These are phyloP conservation scores for Cyprinus carpio DNA, from an alignment of 2,113 vertebrate genomes.

Conservation along the genomic window DNA sequence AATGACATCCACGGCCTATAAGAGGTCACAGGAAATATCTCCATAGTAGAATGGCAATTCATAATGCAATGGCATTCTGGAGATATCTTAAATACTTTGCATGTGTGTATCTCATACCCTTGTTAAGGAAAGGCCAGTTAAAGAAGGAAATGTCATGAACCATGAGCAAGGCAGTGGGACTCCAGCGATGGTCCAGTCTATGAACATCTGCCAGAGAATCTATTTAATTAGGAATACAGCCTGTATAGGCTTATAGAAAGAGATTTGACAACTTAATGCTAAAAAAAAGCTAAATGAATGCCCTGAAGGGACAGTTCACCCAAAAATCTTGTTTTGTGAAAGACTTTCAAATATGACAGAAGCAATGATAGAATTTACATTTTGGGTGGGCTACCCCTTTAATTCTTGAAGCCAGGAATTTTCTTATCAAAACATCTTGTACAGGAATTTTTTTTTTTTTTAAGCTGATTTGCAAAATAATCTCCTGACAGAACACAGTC, in stretches of 20 bases:
- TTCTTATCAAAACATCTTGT: not conserved
- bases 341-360: too few relatives aligned
- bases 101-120: not conserved
- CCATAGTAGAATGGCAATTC: not conserved
- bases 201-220: not conserved
- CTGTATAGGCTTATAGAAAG: not conserved
- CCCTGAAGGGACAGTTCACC: not conserved
- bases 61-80: not conserved
- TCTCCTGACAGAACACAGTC: not conserved
- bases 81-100: slow-evolving; percentile 19
- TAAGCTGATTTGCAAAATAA: not conserved
- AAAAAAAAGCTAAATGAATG: not conserved
- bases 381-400: not conserved
- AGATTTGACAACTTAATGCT: not conserved
- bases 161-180: not conserved
- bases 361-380: not conserved
- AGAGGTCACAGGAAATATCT: not conserved
- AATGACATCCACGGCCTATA: not conserved
- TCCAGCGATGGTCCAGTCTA: not conserved
- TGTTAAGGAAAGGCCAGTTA: not conserved
- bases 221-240: not conserved
- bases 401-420: not conserved
- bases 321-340: not conserved
- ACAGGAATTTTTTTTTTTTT: too few relatives aligned
- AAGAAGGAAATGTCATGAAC: not conserved